phyloP scores from a whole-genome alignment of 2,113 vertebrate species.

The Danionella cerebrum region DNA sequence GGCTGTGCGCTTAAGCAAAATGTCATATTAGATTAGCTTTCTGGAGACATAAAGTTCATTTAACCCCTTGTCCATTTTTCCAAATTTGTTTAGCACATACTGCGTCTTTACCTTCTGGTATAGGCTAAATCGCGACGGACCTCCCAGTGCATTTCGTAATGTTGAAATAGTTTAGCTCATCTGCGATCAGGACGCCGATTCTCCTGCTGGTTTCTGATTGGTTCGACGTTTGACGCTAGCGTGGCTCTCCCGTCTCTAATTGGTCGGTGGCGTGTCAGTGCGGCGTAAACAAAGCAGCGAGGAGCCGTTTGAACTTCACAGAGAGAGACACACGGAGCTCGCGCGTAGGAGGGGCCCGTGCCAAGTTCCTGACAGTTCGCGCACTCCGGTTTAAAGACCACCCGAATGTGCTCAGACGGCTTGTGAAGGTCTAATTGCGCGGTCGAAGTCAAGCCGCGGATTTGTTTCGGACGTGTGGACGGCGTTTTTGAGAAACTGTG shows the following conservation, averaged over 20 bases:
- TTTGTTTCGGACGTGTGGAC: conserved; percentile 2
- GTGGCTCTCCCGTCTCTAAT: conserved; percentile 53
- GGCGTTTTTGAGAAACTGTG: conserved; percentile 40
- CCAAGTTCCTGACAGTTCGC: conserved; percentile 51
- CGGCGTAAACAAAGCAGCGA: conserved; percentile 64
- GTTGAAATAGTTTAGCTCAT: conserved; percentile 43
- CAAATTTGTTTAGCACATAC: not conserved
- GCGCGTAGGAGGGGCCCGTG: conserved; percentile 51
- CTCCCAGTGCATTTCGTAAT: conserved; percentile 17
- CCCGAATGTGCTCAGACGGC: conserved; percentile 20
- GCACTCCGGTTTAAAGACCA: conserved; percentile 40
- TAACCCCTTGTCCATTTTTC: not conserved
- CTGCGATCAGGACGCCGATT: conserved; percentile 44
- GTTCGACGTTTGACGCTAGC: conserved; percentile 60
- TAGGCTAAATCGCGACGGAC: not conserved
- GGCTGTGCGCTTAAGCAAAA: no score
- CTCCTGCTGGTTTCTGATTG: conserved; percentile 53
- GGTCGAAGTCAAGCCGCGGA: not conserved
- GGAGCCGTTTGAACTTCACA: conserved; percentile 69
- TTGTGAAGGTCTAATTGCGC: not conserved
- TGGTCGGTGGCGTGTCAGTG: conserved; percentile 51
- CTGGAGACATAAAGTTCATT: no score
- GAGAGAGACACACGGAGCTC: conserved; percentile 50
- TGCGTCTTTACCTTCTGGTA: not conserved
- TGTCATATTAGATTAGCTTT: no score